Evolutionary conservation across 2,797 vertebrate species (phyloP).

Genomic region (Malacoctenus gilli): DNA sequence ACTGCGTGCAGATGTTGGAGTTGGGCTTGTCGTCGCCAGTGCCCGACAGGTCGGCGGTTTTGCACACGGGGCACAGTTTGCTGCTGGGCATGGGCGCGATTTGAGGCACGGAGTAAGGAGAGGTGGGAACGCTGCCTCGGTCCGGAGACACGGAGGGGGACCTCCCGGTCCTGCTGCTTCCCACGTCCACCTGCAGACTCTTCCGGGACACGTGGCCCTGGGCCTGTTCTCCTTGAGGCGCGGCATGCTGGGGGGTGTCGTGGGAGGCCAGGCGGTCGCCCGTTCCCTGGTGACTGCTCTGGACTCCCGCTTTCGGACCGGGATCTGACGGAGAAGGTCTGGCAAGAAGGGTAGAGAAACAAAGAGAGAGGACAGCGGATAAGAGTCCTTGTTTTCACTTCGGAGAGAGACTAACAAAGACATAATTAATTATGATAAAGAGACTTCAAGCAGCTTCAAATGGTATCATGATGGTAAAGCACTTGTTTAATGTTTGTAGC

Average conservation of each 20-base stretch:
- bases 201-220: constrained; percentile 82
- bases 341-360: constrained; percentile 75
- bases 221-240: constrained; percentile 64
- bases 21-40: constrained; percentile 88
- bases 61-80: constrained; percentile 97
- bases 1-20: constrained; percentile 95
- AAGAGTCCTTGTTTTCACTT: constrained; percentile 3
- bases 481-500: too few relatives aligned
- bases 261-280: constrained; percentile 80
- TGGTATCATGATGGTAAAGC: too few relatives aligned
- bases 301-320: constrained; percentile 82
- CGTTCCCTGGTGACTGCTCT: constrained; percentile 70
- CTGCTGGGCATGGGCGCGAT: constrained; percentile 98
- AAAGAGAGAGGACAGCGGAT: constrained; percentile 8
- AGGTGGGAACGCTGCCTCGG: constrained; percentile 90
- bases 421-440: too few relatives aligned
- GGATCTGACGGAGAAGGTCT: constrained; percentile 87
- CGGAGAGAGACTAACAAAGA: too few relatives aligned
- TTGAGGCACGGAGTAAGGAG: constrained; percentile 97
- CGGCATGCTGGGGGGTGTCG: constrained; percentile 66
- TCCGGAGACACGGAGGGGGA: constrained; percentile 91
- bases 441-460: too few relatives aligned
- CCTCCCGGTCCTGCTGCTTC: constrained; percentile 83
- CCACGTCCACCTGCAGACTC: constrained; percentile 91
- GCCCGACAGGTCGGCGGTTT: constrained; percentile 92